These are phyloP conservation scores for Nomada hirtipes DNA, from an alignment of 2,888 invertebrate genomes.

Conservation along the genomic window DNA sequence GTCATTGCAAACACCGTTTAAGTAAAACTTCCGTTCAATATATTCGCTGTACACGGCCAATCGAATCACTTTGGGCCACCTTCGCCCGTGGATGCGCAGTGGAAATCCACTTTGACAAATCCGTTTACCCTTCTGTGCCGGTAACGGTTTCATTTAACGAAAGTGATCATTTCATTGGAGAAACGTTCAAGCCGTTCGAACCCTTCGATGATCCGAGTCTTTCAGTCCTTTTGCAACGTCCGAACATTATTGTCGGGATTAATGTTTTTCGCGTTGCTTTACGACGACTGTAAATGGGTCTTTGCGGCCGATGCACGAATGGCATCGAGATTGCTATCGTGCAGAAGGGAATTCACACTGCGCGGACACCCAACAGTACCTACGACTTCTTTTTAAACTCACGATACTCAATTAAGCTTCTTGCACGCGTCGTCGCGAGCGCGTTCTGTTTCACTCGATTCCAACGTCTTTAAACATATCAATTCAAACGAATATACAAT, in stretches of 20 bases:
- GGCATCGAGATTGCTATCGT: constrained; percentile 1
- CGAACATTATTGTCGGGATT: neutral
- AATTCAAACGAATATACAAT: too few relatives aligned
- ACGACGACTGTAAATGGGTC: neutral
- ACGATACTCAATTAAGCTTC: too few relatives aligned
- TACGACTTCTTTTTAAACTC: too few relatives aligned
- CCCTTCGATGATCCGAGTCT: neutral
- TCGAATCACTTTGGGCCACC: constrained; percentile 57
- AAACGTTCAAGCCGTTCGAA: neutral
- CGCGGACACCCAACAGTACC: too few relatives aligned
- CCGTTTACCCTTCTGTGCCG: constrained; percentile 67
- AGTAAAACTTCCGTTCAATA: constrained; percentile 41
- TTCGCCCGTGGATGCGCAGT: constrained; percentile 14
- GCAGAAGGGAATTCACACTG: neutral
- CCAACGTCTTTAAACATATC: too few relatives aligned
- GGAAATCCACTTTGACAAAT: constrained; percentile 73
- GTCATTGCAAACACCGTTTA: constrained; percentile 29
- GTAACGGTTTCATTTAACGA: constrained; percentile 68
- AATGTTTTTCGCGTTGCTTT: neutral
- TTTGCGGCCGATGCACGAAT: constrained; percentile 6
- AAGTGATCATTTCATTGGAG: constrained; percentile 7
- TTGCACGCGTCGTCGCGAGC: too few relatives aligned
- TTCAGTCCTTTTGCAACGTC: neutral
- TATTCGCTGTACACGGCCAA: constrained; percentile 16
- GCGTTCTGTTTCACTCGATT: too few relatives aligned